Base-by-base conservation (phyloP, 2,797 vertebrate species). In the Dermochelys coriacea region DNA sequence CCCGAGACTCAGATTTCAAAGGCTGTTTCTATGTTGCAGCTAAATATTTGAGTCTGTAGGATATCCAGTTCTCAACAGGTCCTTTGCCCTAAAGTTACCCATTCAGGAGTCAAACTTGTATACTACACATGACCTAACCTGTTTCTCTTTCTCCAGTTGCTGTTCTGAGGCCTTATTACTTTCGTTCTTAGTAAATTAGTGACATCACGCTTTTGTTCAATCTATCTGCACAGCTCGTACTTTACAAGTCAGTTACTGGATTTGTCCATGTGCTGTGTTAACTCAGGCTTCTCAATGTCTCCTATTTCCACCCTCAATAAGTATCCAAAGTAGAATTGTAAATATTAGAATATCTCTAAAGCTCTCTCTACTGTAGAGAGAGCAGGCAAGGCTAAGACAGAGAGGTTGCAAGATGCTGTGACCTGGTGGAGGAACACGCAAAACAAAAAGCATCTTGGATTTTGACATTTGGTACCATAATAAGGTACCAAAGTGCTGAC, bases 311-410 rank as follows among this genome's bases (percentile, higher is more conserved):
- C 96, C 96, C 97, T 96, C 92, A 94, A 1, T 71, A 96, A 96
- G 94, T 89, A 85, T 88, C 94, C 96, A 96, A 81, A 94, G 91
- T 93, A 96, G 96, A 95, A 91, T 88, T 92, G 81, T 87, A 87
- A 47, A 47, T 47, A 8, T 47, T 10, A 47, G 47, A 47, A 47
- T 47, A 47, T 47, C 47, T 47, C 47, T 47, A 47, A 47, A 97
- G 95, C 94, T 96, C 88, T 96, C 84, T 64, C 93, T 97, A 92
- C 97, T 97, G 97, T 97, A 97, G 95, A 97, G 97, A 97, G 96
- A 96, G 95, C 97, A 97, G 93, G 94, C 97, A 95, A 96, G 96
- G 95, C 94, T 95, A 95, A 83, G 95, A 91, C 94, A 96, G 97
- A 97, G 96, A 97, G 97, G 95, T 94, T 95, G 93, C 97, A 95